Conservation (phyloP, 2,797 vertebrate species). For the Erpetoichthys calabaricus region DNA sequence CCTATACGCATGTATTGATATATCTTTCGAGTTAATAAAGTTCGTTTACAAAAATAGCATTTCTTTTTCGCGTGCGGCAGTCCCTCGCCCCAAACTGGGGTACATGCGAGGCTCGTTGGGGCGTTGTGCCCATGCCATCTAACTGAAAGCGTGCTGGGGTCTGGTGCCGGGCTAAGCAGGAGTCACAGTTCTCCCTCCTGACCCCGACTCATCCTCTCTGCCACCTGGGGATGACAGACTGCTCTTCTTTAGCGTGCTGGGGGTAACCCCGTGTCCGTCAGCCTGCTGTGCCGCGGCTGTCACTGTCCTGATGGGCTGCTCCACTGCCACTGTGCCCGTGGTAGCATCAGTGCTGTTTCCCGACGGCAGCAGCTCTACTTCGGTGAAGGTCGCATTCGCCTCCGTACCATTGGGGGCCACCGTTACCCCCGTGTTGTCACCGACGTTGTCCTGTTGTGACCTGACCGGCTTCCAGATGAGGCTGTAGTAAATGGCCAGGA, state of each 20-base stretch:
- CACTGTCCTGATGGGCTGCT: background rate
- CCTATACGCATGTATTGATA: too few species aligned
- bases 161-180: too few species aligned
- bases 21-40: too few species aligned
- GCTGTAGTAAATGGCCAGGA: conserved; percentile 93
- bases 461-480: conserved; percentile 83
- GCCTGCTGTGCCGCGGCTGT: conserved; percentile 14
- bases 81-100: too few species aligned
- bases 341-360: too few species aligned
- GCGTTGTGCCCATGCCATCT: too few species aligned
- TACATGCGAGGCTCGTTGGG: too few species aligned
- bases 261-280: conserved; percentile 5
- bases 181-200: conserved; percentile 3
- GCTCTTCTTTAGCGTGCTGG: conserved; percentile 9
- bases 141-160: too few species aligned
- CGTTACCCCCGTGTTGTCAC: conserved; percentile 24
- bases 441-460: conserved; percentile 19
- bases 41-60: too few species aligned
- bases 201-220: conserved; percentile 13
- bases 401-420: conserved; percentile 16
- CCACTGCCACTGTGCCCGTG: too few species aligned
- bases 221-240: conserved; percentile 8
- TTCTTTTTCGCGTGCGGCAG: too few species aligned
- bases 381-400: conserved; percentile 18
- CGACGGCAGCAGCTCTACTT: too few species aligned